Evolutionary conservation across 2,797 vertebrate species (phyloP), one percentile per base, ranked within the genome.

Genomic region (Spheniscus humboldti): DNA sequence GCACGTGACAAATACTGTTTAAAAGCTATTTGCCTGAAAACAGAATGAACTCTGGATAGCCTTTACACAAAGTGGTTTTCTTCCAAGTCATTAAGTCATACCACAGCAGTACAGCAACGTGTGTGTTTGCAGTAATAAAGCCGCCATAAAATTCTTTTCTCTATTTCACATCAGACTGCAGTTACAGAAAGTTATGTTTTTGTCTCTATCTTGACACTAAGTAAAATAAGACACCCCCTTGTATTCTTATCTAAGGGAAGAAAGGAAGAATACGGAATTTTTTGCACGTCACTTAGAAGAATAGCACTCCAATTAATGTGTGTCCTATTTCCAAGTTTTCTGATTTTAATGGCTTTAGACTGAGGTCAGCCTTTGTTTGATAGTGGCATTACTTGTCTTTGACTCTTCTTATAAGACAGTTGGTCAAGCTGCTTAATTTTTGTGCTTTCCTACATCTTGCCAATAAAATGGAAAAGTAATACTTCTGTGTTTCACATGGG

Each of bases 21-120:
- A 23, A 93, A 83, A 93, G 63, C 71, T 75, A 4, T 88, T 86
- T 92, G 37, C 71, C 55, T 90, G 84, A 52, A 85, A 63, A 7
- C 39, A 73, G 63, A 17, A n/a, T 95, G 96, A 96, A 83, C 88
- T 96, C 94, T 96, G 95, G 86, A 73, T 63, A 57, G 94, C 91
- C 77, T 86, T 85, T 94, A 37, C 43, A 56, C 74, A 77, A 17
- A 53, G 31, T 24, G 56, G 5, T 92, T 81, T 35, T 75, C 57
- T 93, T 93, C 88, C 77, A 94, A 94, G 69, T 57, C 66, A 39
- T 88, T 27, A 66, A 91, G 88, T 95, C 86, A 76, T 39, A 7
- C 57, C 25, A 20, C 67, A 76, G 50, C 90, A 25, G 39, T 35
- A 20, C 56, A 85, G 47, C 71, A 91, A 37, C 47, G 3, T 15